Evolutionary conservation across 2,888 invertebrate genomes (phyloP).

Genomic region (Dicyrtomina minuta): DNA sequence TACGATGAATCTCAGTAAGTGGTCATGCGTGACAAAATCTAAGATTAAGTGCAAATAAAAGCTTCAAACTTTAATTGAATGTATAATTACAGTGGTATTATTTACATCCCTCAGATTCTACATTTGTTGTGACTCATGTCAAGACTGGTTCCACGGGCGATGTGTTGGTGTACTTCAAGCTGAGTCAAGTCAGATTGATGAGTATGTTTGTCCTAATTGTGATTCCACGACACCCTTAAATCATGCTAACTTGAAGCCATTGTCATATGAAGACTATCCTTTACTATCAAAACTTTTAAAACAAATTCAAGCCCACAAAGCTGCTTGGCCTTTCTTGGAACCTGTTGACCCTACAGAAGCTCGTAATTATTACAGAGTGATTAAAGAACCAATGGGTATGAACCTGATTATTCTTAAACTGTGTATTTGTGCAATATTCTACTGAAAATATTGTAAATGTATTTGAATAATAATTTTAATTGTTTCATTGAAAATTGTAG

Average conservation of each 20-base stretch:
- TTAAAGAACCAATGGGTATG: constrained; percentile 94
- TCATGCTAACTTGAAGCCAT: constrained; percentile 84
- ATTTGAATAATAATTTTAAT: too few relatives aligned
- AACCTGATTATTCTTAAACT: constrained; percentile 50
- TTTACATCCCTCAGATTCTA: constrained; percentile 70
- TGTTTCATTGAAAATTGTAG: constrained; percentile 59
- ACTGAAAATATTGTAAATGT: too few relatives aligned
- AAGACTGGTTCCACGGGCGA: constrained; percentile 98
- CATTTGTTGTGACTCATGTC: constrained; percentile 97
- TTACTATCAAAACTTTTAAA: constrained; percentile 81
- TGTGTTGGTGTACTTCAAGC: constrained; percentile 94
- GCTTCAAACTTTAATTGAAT: too few relatives aligned
- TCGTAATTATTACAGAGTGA: constrained; percentile 95
- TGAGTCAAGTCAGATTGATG: constrained; percentile 91
- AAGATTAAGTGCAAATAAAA: constrained; percentile 32
- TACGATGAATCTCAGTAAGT: constrained; percentile 96
- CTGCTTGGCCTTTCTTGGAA: constrained; percentile 97
- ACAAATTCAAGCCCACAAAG: constrained; percentile 89
- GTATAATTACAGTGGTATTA: background rate
- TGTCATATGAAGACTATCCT: constrained; percentile 76
- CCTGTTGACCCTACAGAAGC: constrained; percentile 95
- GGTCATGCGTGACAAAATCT: too few relatives aligned
- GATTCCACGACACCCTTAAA: constrained; percentile 85
- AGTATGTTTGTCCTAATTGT: constrained; percentile 95
- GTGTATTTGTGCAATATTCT: background rate